Evolutionary conservation across 2,797 vertebrate genomes (phyloP).

Genomic region (Intellagama lesueurii): DNA sequence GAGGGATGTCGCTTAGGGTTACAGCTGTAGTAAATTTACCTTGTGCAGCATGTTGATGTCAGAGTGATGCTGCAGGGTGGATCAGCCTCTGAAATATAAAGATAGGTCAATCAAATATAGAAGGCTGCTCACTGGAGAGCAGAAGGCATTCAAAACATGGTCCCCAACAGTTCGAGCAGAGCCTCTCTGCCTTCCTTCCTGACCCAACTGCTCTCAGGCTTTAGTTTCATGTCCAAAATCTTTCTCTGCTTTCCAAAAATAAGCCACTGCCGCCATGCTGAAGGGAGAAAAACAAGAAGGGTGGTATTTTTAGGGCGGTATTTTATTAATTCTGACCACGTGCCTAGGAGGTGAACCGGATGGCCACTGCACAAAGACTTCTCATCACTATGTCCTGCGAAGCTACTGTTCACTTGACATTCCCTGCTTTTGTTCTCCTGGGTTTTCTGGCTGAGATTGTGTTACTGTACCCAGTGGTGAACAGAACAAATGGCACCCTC

Average conservation of each 20-base stretch:
- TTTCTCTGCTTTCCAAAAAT: conserved; percentile 94
- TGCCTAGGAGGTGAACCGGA: conserved; percentile 95
- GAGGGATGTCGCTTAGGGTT: conserved; percentile 77
- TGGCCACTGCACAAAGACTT: conserved; percentile 91
- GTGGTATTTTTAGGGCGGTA: conserved; percentile 95
- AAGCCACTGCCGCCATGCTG: conserved; percentile 93
- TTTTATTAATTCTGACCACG: conserved; percentile 94
- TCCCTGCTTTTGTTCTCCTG: conserved; percentile 86
- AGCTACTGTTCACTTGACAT: conserved; percentile 87
- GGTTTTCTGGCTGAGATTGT: conserved; percentile 85
- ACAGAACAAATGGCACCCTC: conserved; percentile 86
- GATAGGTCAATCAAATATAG: conserved; percentile 75
- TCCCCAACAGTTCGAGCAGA: conserved; percentile 83
- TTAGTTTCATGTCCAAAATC: conserved; percentile 91
- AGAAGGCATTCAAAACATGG: conserved; percentile 90
- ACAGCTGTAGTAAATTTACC: conserved; percentile 76
- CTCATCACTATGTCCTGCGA: conserved; percentile 95
- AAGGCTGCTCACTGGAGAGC: conserved; percentile 69
- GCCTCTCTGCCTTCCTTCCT: conserved; percentile 74
- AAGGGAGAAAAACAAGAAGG: conserved; percentile 95
- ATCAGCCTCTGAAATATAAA: conserved; percentile 75
- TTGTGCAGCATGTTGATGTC: conserved; percentile 82
- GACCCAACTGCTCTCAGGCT: conserved; percentile 81
- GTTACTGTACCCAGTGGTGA: conserved; percentile 82
- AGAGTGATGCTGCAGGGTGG: conserved; percentile 84